Conservation (phyloP, 2,797 vertebrate genomes). For the Coluber constrictor region DNA sequence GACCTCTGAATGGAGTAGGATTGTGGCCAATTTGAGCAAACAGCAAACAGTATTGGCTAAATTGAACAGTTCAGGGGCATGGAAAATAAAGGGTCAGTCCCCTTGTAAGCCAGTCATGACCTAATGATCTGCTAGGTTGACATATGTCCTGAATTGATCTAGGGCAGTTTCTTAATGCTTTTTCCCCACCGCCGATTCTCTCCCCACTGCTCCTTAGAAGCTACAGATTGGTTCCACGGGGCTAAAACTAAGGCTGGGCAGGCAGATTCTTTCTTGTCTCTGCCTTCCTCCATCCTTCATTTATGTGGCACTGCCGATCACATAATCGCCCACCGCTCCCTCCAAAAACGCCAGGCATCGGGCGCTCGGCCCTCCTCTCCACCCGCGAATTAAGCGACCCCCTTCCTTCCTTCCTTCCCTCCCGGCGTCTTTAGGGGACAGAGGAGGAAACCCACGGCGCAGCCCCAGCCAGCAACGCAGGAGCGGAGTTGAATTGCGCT, state of each 20-base stretch:
- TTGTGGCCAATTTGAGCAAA: neutral
- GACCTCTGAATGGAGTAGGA: neutral
- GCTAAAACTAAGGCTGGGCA: neutral
- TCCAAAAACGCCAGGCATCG: neutral
- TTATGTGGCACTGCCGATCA: neutral
- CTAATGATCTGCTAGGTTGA: neutral
- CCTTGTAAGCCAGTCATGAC: neutral
- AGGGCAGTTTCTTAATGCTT: neutral
- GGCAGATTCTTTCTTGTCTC: neutral
- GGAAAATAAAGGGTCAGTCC: neutral
- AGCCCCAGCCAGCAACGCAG: neutral
- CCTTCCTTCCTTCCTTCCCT: neutral
- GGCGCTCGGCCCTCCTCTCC: neutral
- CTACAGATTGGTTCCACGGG: neutral
- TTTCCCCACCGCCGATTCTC: neutral
- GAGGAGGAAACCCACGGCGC: neutral
- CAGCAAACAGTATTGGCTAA: neutral
- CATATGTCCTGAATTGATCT: neutral
- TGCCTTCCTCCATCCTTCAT: neutral
- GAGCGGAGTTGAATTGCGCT: neutral
- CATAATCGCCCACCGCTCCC: neutral
- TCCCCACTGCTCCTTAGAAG: neutral
- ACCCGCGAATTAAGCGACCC: neutral
- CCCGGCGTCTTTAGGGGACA: neutral
- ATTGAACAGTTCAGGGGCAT: neutral